Conservation (phyloP, 2,888 invertebrate species). For the Mythimna ferrago region DNA sequence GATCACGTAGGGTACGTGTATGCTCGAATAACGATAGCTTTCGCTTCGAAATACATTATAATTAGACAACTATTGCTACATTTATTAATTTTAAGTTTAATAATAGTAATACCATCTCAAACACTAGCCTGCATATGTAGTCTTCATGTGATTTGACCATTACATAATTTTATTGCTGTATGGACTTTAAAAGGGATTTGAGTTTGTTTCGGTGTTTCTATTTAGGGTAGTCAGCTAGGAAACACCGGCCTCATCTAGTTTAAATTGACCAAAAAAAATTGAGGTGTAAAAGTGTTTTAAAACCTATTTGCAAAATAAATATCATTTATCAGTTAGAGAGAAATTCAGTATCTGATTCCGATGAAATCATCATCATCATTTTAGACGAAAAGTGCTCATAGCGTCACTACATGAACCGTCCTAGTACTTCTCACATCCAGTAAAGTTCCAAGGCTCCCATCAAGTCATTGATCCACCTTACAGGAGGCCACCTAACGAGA, state of each 20-base stretch:
- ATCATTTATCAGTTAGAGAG: too few relatives aligned
- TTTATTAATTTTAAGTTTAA: constrained; percentile 7
- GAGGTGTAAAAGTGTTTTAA: too few relatives aligned
- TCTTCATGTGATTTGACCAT: too few relatives aligned
- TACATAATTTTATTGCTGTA: too few relatives aligned
- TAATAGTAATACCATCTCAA: background rate
- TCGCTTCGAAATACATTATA: constrained; percentile 45
- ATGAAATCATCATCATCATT: background rate
- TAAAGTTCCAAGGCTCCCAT: background rate
- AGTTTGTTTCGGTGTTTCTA: too few relatives aligned
- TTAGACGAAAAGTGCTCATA: background rate
- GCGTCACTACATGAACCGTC: background rate
- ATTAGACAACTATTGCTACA: constrained; percentile 43
- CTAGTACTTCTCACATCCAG: background rate
- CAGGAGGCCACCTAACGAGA: background rate
- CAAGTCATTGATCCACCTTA: background rate
- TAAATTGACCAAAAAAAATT: too few relatives aligned
- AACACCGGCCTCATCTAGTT: too few relatives aligned
- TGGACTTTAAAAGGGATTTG: too few relatives aligned
- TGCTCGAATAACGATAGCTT: constrained; percentile 32
- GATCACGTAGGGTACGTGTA: constrained; percentile 43
- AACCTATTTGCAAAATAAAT: too few relatives aligned
- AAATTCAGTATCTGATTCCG: background rate
- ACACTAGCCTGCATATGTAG: too few relatives aligned
- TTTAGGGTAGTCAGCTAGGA: too few relatives aligned